A percentile compares a stretch with the other conserved stretches of the same genome.
Evolutionary conservation across 1,140 invertebrate genomes (phyloP).

Genomic region (Polypedilum pembai): DNA sequence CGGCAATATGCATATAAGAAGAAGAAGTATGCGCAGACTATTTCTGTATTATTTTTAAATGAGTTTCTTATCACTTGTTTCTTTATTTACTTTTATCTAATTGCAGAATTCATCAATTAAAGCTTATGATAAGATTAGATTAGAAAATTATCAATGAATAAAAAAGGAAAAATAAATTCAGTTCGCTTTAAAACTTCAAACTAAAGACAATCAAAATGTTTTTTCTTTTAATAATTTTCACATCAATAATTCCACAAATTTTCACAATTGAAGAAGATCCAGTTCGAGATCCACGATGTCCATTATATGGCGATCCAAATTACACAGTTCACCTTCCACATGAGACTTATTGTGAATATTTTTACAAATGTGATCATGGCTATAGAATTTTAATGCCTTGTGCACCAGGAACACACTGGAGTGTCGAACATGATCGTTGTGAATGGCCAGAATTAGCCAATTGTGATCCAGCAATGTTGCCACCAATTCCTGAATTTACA

Average conservation of each 20-base stretch:
- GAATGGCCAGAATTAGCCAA: constrained; percentile 22
- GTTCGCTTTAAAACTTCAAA: neutral
- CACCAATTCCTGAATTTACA: neutral
- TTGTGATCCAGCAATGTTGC: neutral
- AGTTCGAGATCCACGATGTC: neutral
- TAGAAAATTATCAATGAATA: too few species aligned
- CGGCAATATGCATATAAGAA: too few species aligned
- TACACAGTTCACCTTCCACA: constrained; percentile 7
- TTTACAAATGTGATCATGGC: neutral
- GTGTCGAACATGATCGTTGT: neutral
- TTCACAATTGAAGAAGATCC: neutral
- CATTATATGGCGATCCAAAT: neutral
- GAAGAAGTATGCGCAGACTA: too few species aligned
- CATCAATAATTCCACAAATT: neutral
- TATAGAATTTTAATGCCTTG: neutral
- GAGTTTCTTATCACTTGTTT: too few species aligned
- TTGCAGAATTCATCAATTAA: too few species aligned
- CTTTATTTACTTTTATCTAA: too few species aligned
- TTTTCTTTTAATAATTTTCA: neutral
- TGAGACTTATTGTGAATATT: neutral
- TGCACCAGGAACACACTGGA: constrained; percentile 2
- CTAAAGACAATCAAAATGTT: neutral
- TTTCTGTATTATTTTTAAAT: too few species aligned
- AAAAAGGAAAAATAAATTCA: neutral
- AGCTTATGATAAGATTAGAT: too few species aligned